Conservation (phyloP, 1,140 invertebrate species). For the Aporrectodea caliginosa region DNA sequence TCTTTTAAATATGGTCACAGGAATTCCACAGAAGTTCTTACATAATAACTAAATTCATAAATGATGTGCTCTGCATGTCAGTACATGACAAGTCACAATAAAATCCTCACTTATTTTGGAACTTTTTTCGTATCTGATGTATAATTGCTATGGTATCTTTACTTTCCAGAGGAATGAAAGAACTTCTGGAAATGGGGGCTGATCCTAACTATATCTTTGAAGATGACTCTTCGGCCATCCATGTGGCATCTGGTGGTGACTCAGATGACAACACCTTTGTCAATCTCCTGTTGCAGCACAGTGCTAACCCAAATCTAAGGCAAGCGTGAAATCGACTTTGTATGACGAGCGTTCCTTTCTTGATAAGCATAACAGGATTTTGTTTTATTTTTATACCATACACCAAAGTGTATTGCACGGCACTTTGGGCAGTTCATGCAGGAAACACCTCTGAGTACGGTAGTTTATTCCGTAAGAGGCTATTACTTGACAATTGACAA, state of each 20-base stretch:
- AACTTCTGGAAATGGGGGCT: background rate
- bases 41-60: too few species aligned
- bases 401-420: too few species aligned
- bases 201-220: background rate
- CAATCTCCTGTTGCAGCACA: background rate
- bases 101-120: background rate
- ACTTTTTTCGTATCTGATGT: background rate
- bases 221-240: background rate
- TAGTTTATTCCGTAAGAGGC: too few species aligned
- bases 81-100: background rate
- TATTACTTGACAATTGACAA: too few species aligned
- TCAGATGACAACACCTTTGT: background rate
- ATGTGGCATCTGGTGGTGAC: background rate
- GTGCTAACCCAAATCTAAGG: background rate
- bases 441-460: too few species aligned
- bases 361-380: too few species aligned
- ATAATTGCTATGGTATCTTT: background rate
- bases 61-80: background rate
- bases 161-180: background rate
- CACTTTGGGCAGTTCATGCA: too few species aligned
- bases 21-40: too few species aligned
- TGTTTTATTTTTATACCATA: too few species aligned
- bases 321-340: too few species aligned
- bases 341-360: too few species aligned
- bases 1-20: too few species aligned